These are phyloP conservation scores for Caenorhabditis macrosperma DNA, from an alignment of 2,888 invertebrate species.

Conservation along the genomic window DNA sequence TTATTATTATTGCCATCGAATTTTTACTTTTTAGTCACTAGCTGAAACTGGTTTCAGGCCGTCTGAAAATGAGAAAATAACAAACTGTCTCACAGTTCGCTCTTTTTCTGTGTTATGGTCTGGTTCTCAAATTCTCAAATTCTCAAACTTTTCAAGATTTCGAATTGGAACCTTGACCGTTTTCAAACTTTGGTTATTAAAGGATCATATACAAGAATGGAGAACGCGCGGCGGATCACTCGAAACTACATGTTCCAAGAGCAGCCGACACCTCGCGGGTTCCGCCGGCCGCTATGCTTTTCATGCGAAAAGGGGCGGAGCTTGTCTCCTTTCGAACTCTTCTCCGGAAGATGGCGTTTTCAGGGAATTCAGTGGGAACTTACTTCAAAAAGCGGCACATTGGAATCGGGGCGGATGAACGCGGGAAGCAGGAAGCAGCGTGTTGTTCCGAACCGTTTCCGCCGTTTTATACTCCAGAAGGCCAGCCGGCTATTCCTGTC, in stretches of 20 bases:
- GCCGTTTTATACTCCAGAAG: constrained; percentile 23
- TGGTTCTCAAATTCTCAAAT: no score
- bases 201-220: no score
- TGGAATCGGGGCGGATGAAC: not conserved
- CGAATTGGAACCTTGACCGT: no score
- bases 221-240: no score
- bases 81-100: no score
- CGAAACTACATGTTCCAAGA: no score
- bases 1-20: not conserved
- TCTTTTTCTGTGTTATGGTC: no score
- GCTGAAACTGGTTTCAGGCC: not conserved
- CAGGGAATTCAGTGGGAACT: not conserved
- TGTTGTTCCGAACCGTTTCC: not conserved
- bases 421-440: not conserved
- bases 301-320: no score
- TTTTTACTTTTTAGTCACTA: constrained; percentile 1
- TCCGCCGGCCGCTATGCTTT: no score
- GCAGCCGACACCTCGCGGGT: no score
- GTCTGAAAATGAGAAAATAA: not conserved
- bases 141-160: no score
- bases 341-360: not conserved
- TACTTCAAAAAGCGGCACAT: not conserved
- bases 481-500: constrained; percentile 29
- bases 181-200: no score
- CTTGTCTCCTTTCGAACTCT: not conserved